phyloP scores from a whole-genome alignment of 2,797 vertebrate species.

The Sarcoramphus papa region DNA sequence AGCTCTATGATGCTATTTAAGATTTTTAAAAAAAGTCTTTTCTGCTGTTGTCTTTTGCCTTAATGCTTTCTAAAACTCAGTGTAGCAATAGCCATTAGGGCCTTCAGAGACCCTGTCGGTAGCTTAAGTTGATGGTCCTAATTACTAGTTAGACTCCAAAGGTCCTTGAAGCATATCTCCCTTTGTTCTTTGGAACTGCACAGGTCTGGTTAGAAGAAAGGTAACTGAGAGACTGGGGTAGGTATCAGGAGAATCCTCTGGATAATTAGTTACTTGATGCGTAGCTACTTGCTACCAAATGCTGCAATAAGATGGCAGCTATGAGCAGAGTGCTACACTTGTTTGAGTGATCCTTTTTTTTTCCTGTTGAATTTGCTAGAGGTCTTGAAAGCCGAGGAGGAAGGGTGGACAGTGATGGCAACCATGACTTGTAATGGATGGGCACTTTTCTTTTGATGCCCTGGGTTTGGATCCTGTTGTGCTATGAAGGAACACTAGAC shows the following conservation, averaged over 20 bases:
- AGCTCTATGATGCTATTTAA: neutral
- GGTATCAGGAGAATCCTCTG: neutral
- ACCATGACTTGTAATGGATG: neutral
- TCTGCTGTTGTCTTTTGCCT: neutral
- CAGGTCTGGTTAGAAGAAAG: neutral
- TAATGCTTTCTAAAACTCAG: neutral
- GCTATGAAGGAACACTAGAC: neutral
- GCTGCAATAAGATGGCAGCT: neutral
- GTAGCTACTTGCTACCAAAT: neutral
- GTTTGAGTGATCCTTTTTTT: accelerated
- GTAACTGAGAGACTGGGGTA: neutral
- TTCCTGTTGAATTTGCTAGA: neutral
- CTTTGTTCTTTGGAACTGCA: neutral
- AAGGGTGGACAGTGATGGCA: neutral
- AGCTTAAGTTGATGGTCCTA: neutral
- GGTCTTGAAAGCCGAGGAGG: neutral
- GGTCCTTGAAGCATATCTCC: neutral
- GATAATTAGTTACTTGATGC: neutral
- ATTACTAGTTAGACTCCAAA: neutral
- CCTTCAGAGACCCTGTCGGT: neutral
- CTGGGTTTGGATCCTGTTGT: neutral
- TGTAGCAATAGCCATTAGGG: neutral
- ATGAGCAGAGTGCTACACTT: neutral
- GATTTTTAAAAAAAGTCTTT: neutral
- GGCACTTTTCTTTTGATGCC: neutral